Evolutionary conservation across 2,113 vertebrate genomes (phyloP), one percentile per base, ranked within the genome.

Genomic region (Odocoileus virginianus): DNA sequence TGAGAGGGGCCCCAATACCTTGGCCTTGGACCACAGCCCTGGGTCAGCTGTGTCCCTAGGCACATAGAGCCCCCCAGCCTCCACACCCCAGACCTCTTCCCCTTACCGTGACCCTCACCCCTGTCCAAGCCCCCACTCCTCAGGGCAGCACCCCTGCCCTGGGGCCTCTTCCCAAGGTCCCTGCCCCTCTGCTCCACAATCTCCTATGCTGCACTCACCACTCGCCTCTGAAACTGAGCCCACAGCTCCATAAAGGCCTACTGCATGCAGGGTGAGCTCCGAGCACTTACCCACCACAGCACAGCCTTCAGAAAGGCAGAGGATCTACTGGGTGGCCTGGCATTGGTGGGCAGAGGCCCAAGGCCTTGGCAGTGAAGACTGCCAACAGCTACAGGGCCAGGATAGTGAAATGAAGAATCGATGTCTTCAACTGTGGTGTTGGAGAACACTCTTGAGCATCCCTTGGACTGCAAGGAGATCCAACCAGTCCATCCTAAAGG

Each of bases 261-360:
- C 74, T 45, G 7, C 0, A 2, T 45, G 7, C 0, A 3, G 3
- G 40, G 25, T 45, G 74, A 15, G 74, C 74, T 45, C 74, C 21
- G 28, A 17, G 43, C 27, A 30, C 27, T 9, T 79, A 5, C 43
- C 76, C 76, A 47, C 27, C 43, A 79, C 28, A 33, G 17, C n/a
- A 27, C 13, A 40, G 55, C 21, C 50, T 21, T 14, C 30, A 23
- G 19, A 16, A 0, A 8, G 15, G 43, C 43, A 4, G 30, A 6
- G 28, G 0, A 43, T 45, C 54, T 89, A 0, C 64, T 21, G 10
- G 4, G 52, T 2, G 16, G 17, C 25, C 55, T 67, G 85, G 33
- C 60, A 2, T 5, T 13, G 57, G 33, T 1, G 3, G n/a, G 67
- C 55, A n/a, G 6, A 50, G n/a, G 33, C 17, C 3, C 8, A 36